Base-by-base conservation (phyloP, 2,888 invertebrate species). In the Notodonta dromedarius region DNA sequence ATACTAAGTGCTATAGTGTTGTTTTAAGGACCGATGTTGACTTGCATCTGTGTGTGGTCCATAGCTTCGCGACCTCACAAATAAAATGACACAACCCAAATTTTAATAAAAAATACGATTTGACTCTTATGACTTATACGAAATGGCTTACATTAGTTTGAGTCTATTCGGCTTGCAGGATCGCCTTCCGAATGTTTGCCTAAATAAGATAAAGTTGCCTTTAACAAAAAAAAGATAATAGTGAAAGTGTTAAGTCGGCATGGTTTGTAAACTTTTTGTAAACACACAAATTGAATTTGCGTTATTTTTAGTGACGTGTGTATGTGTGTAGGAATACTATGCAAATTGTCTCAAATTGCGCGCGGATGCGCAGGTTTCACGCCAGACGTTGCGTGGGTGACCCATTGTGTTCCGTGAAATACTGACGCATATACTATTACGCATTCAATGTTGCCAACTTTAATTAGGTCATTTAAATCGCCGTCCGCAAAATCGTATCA, bases 1-100 rank as follows among this genome's bases (percentile, higher is more conserved):
- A 88, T 88, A 91, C 89, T 91, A 90, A 92, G 88, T 90, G 91
- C 84, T 86, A 86, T 87, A 84, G 83, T 92, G 92, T 93, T 92
- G 89, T 93, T 91, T 88, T 89, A 89, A 82, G 88, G 88, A 80
- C 85, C 87, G 76, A 84, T 88, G 87, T 88, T 90, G 90, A 90
- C 89, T 88, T 79, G 82, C 83, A 83, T 79, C 84, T 89, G 93
- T 93, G 93, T 93, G 93, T 93, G 93, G 93, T 93, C 93, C 87
- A 76, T 80, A 74, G 74, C 72, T 75, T 69, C 68, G 73, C 65
- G 66, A 57, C 56, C 60, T 65, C 66, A 69, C 51, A 61, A 66
- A 62, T 64, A 70, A 69, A 75, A 73, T 60, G 73, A 60, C 58
- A 63, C 57, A 81, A 71, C 66, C 60, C 62, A 60, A 56, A 9